Conservation (phyloP, 2,113 vertebrate genomes). For the Apus apus region DNA sequence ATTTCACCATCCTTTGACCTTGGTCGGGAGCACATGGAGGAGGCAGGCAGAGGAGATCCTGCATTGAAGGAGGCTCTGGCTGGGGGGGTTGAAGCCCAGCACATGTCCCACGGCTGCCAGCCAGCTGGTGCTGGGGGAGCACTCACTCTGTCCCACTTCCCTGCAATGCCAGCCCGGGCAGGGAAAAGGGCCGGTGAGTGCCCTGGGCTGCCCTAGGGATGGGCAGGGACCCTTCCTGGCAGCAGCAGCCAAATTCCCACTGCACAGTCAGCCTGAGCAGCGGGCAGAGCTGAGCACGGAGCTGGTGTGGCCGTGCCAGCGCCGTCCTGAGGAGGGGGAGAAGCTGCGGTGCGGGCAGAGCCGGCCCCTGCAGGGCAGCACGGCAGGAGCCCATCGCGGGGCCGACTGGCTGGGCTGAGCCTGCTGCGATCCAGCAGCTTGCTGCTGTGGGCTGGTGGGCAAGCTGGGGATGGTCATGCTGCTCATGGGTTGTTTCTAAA, state of each 20-base stretch:
- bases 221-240: not conserved
- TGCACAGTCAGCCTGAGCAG: not conserved
- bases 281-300: not conserved
- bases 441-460: not conserved
- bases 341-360: not conserved
- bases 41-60: not conserved
- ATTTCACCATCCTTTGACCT: conserved; percentile 17
- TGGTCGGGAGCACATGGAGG: not conserved
- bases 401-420: fast-evolving
- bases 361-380: not conserved
- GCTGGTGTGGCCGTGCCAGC: not conserved
- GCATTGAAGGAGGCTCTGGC: not conserved
- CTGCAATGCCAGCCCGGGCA: not conserved
- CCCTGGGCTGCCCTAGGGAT: not conserved
- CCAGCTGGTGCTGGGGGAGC: not conserved
- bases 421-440: fast-evolving
- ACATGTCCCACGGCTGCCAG: fast-evolving
- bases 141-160: fast-evolving
- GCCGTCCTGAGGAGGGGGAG: fast-evolving
- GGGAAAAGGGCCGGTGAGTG: fast-evolving
- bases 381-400: fast-evolving
- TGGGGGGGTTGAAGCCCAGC: fast-evolving
- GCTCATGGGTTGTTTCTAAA: fast-evolving
- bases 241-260: not conserved
- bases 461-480: not conserved